These are phyloP conservation scores for Neocrepidodera transversa DNA, from an alignment of 2,888 invertebrate genomes.

Conservation along the genomic window DNA sequence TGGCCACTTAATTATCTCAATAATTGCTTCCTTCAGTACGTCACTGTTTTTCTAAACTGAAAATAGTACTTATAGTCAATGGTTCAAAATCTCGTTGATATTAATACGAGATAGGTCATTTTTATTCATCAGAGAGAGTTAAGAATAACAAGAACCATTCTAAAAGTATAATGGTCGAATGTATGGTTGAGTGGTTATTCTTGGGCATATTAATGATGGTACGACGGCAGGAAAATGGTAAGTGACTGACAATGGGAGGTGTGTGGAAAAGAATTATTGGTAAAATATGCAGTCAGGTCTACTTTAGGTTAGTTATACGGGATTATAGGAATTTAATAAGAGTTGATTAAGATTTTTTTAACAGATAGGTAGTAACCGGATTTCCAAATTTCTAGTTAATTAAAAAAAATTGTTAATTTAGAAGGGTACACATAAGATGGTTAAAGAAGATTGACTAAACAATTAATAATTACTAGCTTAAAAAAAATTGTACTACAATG, in stretches of 20 bases:
- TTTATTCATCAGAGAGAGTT: background rate
- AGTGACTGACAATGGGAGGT: constrained; percentile 14
- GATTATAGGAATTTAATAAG: constrained; percentile 1
- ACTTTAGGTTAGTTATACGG: background rate
- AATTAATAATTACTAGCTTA: too few relatives aligned
- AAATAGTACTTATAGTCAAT: background rate
- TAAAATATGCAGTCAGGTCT: background rate
- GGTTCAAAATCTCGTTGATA: constrained; percentile 20
- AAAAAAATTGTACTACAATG: too few relatives aligned
- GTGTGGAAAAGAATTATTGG: constrained; percentile 9
- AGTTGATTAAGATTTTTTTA: background rate
- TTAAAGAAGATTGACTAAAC: too few relatives aligned
- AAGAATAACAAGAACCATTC: constrained; percentile 12
- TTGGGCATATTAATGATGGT: constrained; percentile 14
- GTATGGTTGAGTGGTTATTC: constrained; percentile 14
- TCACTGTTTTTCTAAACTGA: background rate
- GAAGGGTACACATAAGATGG: too few relatives aligned
- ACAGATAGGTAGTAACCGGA: background rate
- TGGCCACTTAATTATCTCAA: too few relatives aligned
- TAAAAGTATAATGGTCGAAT: constrained; percentile 8
- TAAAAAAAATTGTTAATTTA: too few relatives aligned
- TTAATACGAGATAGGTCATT: constrained; percentile 19
- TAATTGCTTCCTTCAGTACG: too few relatives aligned
- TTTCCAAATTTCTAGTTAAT: too few relatives aligned
- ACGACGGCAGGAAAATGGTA: constrained; percentile 1